Evolutionary conservation across 1,140 invertebrate genomes (phyloP), one percentile per base, ranked within the genome.

Genomic region (Luehdorfia chinensis): DNA sequence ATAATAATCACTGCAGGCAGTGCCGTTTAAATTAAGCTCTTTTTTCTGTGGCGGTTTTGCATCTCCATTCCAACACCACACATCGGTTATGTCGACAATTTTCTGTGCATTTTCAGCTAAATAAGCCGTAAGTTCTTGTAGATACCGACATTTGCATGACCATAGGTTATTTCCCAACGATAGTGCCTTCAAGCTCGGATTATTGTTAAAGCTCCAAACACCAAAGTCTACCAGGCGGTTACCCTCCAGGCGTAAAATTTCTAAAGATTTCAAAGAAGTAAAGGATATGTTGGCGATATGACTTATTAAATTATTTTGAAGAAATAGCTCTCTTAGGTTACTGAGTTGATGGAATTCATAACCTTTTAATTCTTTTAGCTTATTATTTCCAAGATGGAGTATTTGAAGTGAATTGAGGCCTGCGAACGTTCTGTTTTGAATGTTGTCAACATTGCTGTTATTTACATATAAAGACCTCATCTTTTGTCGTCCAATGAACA

Each of bases 351-450:
- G 95, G 71, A 98, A 97, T 84, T 98, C 96, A 76, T 92, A 96
- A 6, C 96, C 96, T 55, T 94, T 92, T 4, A 98, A 86, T 50
- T 92, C 90, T 34, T 88, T 90, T 19, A 98, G 88, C 36, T 90
- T 89, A 84, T 98, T 98, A 71, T 96, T 92, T 63, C 96, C 94
- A 28, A 98, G 87, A 76, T 97, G 95, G 1, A 98, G 87, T 30
- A 91, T 90, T 84, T 94, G 91, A 37, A 98, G 87, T 32, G 93
- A 90, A 59, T 92, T 93, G 33, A 97, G 84, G 5, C 96, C 95
- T 67, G 96, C 96, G 84, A 97, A 98, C 1, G 96, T 97, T 58
- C 94, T 92, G 75, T 98, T 97, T 74, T 95, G 94, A 59, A 98
- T 96, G 30, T 90, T 91, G 52, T 95, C 94, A 50, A 98, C 92